Base-by-base conservation (phyloP, 2,888 invertebrate genomes). In the Gasteruption jaculator region DNA sequence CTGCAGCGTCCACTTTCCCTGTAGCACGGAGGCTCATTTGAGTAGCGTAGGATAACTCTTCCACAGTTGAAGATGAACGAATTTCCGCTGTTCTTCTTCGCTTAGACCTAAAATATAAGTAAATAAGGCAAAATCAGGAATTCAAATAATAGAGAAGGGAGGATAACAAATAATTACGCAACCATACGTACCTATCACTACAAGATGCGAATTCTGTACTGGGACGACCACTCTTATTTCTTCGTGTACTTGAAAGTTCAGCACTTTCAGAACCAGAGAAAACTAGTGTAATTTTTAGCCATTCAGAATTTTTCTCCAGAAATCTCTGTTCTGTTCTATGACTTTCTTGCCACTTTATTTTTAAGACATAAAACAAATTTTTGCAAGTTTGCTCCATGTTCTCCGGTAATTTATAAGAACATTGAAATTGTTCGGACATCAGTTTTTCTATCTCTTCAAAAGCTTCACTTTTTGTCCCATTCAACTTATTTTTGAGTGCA, bases 41-140 rank as follows among this genome's bases (percentile, higher is more conserved):
- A 16, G 35, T 34, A 12, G 43, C 43, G 27, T 24, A 43, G 19
- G 35, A 8, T 11, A 35, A 16, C 16, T 42, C 41, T 27, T 42
- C 41, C 15, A 31, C 31, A 29, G 24, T 29, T 19, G 27, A 15
- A 18, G 5, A 7, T 39, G 22, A 29, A 30, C 47, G 41, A 15
- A 45, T 29, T 22, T 36, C 21, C 31, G 42, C 18, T 18, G 43
- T 48, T 32, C 34, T 42, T 18, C 48, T 38, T 27, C 48, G 29
- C 41, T 50, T 50, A 36, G 44, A 27, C 11, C 12, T 25, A 12
- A 35, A 35, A 25, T n/a, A 35, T 12, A 35, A 12, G 26, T 4
- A 15, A n/a, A 22, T 35, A 12, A 35, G 11, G n/a, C 19, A 4
- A 31, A 14, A 7, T 4, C 19, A 5, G 11, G 4, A 15, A 10